These are phyloP conservation scores for Agrypnus murinus DNA, from an alignment of 2,888 invertebrate genomes.

Conservation along the genomic window DNA sequence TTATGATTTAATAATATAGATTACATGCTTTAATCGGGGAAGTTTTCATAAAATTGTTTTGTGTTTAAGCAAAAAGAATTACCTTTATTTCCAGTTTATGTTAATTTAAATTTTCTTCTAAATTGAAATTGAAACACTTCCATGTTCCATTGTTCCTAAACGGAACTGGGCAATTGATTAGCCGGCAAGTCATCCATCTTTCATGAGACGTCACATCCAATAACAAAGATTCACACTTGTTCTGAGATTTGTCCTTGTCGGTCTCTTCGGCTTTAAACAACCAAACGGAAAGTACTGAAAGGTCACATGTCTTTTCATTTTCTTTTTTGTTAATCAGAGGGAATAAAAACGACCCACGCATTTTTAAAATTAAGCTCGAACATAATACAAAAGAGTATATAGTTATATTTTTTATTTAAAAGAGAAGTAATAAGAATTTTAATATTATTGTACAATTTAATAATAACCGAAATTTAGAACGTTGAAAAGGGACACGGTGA, in stretches of 20 bases:
- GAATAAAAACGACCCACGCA: conserved; percentile 4
- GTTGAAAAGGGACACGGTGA: conserved; percentile 19
- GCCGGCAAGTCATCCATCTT: conserved; percentile 11
- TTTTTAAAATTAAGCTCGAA: not conserved
- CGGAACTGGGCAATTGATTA: conserved; percentile 16
- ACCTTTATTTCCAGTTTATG: conserved; percentile 7
- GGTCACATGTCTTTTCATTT: not conserved
- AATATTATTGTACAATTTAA: conserved; percentile 29
- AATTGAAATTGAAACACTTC: not conserved
- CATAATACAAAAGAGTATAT: not conserved
- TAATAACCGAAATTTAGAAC: conserved; percentile 23
- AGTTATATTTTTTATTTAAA: too few species aligned
- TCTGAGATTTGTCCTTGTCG: not conserved
- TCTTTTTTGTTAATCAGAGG: not conserved
- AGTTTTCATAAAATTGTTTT: not conserved
- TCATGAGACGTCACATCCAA: conserved; percentile 14
- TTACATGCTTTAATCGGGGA: not conserved
- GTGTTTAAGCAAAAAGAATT: not conserved
- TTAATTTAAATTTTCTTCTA: not conserved
- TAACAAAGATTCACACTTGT: conserved; percentile 1
- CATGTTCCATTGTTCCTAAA: conserved; percentile 4
- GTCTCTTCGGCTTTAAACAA: not conserved
- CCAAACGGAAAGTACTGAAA: not conserved
- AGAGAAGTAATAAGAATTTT: not conserved
- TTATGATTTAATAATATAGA: conserved; percentile 30